phyloP scores from a whole-genome alignment of 2,113 vertebrate genomes.

The Castor canadensis region DNA sequence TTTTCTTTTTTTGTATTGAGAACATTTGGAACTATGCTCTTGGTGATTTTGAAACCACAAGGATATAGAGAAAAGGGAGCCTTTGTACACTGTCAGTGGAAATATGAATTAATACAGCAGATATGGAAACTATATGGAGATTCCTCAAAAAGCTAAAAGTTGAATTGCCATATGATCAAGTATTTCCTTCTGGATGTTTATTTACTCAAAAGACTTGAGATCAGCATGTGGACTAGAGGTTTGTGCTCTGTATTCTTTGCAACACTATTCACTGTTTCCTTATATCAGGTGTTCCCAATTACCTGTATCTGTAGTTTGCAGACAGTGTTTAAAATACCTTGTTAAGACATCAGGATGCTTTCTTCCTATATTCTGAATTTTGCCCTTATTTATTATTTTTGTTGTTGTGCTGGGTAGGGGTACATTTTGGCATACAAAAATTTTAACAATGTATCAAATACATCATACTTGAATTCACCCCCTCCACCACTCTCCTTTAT shows the following conservation, averaged over 20 bases:
- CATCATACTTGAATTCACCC: no score
- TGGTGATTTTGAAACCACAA: neutral
- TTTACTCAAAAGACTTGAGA: neutral
- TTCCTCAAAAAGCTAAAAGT: neutral
- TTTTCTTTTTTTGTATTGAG: neutral
- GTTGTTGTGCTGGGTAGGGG: no score
- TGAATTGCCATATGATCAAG: neutral
- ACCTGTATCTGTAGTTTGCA: neutral
- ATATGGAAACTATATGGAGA: neutral
- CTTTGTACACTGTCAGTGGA: neutral
- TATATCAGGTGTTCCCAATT: neutral
- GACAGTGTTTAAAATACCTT: neutral
- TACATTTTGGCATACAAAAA: no score
- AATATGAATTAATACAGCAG: neutral
- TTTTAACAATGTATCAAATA: no score
- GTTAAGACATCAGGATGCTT: neutral
- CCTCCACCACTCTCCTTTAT: no score
- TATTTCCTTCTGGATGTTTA: neutral
- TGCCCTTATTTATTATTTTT: constrained; percentile 3
- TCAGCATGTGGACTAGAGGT: no score
- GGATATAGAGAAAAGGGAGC: neutral
- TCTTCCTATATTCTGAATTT: constrained; percentile 24
- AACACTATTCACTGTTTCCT: neutral
- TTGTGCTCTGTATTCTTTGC: neutral
- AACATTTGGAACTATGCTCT: neutral